A percentile compares a stretch with the other conserved stretches of the same genome.
phyloP scores from a whole-genome alignment of 2,797 vertebrate species.

The Ceyx erithaca region DNA sequence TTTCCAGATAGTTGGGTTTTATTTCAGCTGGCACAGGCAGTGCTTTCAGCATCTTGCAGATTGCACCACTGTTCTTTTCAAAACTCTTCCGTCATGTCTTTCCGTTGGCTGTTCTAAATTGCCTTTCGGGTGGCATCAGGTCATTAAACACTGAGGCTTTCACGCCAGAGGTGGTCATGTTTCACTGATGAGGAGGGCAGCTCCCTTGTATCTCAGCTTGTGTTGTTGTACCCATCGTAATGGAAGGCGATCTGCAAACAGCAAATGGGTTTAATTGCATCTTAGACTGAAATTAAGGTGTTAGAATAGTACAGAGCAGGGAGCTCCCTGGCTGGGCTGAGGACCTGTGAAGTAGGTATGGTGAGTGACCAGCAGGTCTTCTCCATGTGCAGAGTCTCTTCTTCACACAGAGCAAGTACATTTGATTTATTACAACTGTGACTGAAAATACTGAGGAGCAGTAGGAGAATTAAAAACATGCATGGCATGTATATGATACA shows the following conservation, averaged over 20 bases:
- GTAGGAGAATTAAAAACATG: constrained; percentile 73
- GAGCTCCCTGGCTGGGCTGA: not conserved
- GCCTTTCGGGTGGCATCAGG: not conserved
- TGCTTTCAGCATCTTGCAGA: not conserved
- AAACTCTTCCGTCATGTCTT: not conserved
- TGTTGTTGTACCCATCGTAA: fast-evolving
- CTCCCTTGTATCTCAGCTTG: not conserved
- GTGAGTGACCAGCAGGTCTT: not conserved
- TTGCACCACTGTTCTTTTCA: not conserved
- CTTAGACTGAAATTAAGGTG: not conserved
- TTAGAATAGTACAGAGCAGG: not conserved
- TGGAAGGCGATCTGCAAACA: not conserved
- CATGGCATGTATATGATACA: constrained; percentile 61
- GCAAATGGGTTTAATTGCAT: not conserved
- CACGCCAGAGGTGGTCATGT: fast-evolving
- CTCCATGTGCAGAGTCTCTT: constrained; percentile 7
- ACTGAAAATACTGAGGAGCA: constrained; percentile 50
- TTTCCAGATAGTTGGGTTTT: not conserved
- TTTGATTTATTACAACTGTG: constrained; percentile 74
- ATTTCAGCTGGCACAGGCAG: not conserved
- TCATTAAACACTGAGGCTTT: not conserved
- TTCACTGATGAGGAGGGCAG: not conserved
- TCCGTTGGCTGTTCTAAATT: not conserved
- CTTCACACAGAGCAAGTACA: constrained; percentile 14
- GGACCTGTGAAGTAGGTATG: not conserved